Evolutionary conservation across 2,888 invertebrate genomes (phyloP).

Genomic region (Netelia inedita): DNA sequence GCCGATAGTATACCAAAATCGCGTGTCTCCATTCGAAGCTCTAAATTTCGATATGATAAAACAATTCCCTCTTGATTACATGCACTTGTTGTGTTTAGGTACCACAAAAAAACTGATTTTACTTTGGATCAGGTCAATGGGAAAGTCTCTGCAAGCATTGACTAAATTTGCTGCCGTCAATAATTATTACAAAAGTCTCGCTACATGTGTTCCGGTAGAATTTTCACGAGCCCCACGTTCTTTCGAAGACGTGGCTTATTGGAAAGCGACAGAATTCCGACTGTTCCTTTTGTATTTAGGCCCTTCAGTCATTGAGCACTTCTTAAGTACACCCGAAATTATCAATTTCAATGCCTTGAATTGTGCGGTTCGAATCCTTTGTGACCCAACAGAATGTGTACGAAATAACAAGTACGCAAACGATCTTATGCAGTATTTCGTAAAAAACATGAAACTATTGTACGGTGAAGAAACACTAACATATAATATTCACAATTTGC

Average conservation of each 20-base stretch:
- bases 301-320: slow-evolving; percentile 1
- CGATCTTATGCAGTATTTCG: slow-evolving; percentile 37
- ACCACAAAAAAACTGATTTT: slow-evolving; percentile 45
- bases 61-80: slow-evolving; percentile 60
- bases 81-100: slow-evolving; percentile 54
- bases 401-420: slow-evolving; percentile 37
- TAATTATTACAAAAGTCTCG: slow-evolving; percentile 8
- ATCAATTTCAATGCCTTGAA: slow-evolving; percentile 32
- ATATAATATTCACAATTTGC: slow-evolving; percentile 74
- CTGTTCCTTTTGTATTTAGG: slow-evolving; percentile 35
- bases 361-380: slow-evolving; percentile 37
- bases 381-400: slow-evolving; percentile 25
- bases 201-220: slow-evolving; percentile 13
- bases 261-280: slow-evolving; percentile 48
- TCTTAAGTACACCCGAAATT: slow-evolving; percentile 6
- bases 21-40: slow-evolving; percentile 44
- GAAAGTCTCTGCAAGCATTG: slow-evolving; percentile 22
- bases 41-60: slow-evolving; percentile 40
- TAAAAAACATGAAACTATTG: slow-evolving; percentile 30
- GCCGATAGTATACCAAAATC: slow-evolving; percentile 8
- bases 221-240: slow-evolving; percentile 29
- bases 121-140: slow-evolving; percentile 27
- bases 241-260: slow-evolving; percentile 6
- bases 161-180: slow-evolving; percentile 4
- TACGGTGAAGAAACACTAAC: slow-evolving; percentile 60